phyloP scores from a whole-genome alignment of 1,140 invertebrate species.

The Tetragnatha versicolor region DNA sequence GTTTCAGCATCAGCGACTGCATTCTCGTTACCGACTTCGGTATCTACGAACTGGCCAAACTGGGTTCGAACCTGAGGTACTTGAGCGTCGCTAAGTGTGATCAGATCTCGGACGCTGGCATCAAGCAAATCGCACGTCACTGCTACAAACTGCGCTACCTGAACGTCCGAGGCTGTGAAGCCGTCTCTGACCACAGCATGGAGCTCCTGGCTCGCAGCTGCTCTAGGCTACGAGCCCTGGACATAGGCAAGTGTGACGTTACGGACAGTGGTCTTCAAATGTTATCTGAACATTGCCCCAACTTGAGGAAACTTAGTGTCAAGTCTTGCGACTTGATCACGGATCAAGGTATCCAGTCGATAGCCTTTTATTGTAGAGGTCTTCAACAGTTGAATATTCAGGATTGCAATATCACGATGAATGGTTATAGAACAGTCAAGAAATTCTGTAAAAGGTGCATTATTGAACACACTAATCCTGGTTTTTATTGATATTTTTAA shows the following conservation, averaged over 20 bases:
- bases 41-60: slow-evolving; percentile 84
- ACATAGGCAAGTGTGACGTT: slow-evolving; percentile 91
- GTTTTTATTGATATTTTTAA: slow-evolving; percentile 79
- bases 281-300: slow-evolving; percentile 85
- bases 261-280: slow-evolving; percentile 84
- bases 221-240: slow-evolving; percentile 81
- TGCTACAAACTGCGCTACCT: slow-evolving; percentile 90
- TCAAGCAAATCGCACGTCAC: slow-evolving; percentile 84
- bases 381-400: slow-evolving; percentile 90
- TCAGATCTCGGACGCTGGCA: slow-evolving; percentile 80
- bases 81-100: slow-evolving; percentile 90
- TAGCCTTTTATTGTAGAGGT: slow-evolving; percentile 82
- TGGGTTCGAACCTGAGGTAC: slow-evolving; percentile 83
- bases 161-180: slow-evolving; percentile 89
- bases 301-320: slow-evolving; percentile 86
- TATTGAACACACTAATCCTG: slow-evolving; percentile 93
- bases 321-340: slow-evolving; percentile 89
- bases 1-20: slow-evolving; percentile 84
- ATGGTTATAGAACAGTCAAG: slow-evolving; percentile 88
- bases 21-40: slow-evolving; percentile 88
- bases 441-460: slow-evolving; percentile 89
- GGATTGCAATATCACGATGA: slow-evolving; percentile 84
- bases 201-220: slow-evolving; percentile 83
- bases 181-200: slow-evolving; percentile 87
- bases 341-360: slow-evolving; percentile 82